Evolutionary conservation across 2,113 vertebrate genomes (phyloP).

Genomic region (Penelope pileata): DNA sequence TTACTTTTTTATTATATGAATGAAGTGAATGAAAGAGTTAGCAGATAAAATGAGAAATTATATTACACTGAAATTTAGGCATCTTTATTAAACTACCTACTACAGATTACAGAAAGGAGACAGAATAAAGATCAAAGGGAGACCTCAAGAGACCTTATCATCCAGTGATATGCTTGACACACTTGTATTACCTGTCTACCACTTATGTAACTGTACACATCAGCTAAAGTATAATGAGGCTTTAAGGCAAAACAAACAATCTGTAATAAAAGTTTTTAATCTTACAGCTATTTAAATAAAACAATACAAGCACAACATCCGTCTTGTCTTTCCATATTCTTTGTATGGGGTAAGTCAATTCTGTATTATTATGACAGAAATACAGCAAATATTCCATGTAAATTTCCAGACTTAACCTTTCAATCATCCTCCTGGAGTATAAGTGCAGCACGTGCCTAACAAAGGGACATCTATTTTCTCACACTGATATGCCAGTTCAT

Average conservation of each 20-base stretch:
- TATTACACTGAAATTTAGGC: not conserved
- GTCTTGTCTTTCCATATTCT: not conserved
- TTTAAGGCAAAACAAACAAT: not conserved
- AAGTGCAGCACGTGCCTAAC: not conserved
- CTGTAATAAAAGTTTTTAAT: conserved; percentile 12
- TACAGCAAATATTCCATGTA: not conserved
- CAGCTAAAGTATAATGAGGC: not conserved
- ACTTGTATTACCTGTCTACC: not conserved
- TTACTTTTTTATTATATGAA: not conserved
- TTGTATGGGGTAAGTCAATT: not conserved
- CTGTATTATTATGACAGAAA: not conserved
- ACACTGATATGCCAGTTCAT: not conserved
- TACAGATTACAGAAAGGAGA: not conserved
- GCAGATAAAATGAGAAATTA: not conserved
- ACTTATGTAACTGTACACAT: not conserved
- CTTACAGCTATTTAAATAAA: not conserved
- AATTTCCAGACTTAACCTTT: not conserved
- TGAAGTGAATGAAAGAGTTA: not conserved
- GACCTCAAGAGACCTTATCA: not conserved
- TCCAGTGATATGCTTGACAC: not conserved
- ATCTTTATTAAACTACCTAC: not conserved
- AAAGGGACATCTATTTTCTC: not conserved
- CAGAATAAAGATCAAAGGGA: not conserved
- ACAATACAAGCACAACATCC: not conserved
- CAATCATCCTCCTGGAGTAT: not conserved